Percentiles rank a stretch among this genome's conserved stretches.
These are phyloP conservation scores for Prionace glauca DNA, from an alignment of 2,797 vertebrate genomes.

Conservation along the genomic window DNA sequence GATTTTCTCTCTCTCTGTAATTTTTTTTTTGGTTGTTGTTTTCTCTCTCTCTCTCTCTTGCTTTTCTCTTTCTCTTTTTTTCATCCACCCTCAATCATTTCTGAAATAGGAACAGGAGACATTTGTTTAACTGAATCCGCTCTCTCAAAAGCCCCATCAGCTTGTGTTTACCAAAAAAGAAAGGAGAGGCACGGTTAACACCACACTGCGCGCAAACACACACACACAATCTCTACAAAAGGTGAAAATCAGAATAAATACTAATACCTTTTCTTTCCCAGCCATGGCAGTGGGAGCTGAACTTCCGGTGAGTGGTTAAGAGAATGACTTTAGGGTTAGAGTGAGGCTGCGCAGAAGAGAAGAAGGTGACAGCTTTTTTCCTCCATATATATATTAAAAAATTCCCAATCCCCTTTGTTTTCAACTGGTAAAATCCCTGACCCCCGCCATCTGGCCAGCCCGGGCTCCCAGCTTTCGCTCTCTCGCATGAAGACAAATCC, in stretches of 20 bases:
- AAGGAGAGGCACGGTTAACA: not conserved
- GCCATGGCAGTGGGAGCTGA: conserved; percentile 40
- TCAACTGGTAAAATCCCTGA: not conserved
- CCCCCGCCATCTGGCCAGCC: conserved; percentile 13
- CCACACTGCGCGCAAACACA: not conserved
- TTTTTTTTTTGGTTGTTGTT: not conserved
- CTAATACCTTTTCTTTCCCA: conserved; percentile 36
- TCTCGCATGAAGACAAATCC: not conserved
- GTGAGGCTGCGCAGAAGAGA: conserved; percentile 33
- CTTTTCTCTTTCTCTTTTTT: not conserved
- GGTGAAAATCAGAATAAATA: conserved; percentile 15
- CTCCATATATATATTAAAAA: not conserved
- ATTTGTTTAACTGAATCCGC: not conserved
- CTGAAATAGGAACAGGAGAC: conserved; percentile 29
- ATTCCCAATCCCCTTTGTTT: conserved; percentile 24
- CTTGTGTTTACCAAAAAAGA: not conserved
- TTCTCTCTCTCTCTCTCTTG: no score
- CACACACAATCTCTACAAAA: not conserved
- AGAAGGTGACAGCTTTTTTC: not conserved
- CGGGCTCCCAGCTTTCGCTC: conserved; percentile 18
- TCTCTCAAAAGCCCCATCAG: conserved; percentile 3
- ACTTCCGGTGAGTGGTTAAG: conserved; percentile 41
- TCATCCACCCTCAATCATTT: conserved; percentile 23
- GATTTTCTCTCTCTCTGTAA: no score
- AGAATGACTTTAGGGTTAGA: conserved; percentile 35